Base-by-base conservation (phyloP, 1,140 invertebrate species). In the Lethrus apterus region DNA sequence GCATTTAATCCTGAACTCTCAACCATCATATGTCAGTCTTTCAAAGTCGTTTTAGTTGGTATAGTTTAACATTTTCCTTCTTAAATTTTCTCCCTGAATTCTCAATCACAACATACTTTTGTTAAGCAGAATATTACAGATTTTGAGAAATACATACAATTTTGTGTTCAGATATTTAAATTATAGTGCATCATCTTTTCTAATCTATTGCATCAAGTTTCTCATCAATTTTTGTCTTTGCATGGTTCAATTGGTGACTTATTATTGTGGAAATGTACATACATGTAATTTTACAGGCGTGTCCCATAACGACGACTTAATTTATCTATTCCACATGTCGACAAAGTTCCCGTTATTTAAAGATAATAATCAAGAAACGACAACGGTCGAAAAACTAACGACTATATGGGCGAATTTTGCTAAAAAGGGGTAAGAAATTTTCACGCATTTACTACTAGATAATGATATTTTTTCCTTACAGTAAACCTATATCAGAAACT, bases 301-400 rank as follows among this genome's bases (percentile, higher is more conserved):
- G 2, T 68, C 68, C 0, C 76, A 79, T 50, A 70, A 73, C 38
- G 77, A 79, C 51, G 77, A 79, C 56, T 54, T 78, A 4, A 66
- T 76, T 49, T 78, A 79, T 59, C 46, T 79, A 9, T 77, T 77
- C 58, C 66, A 66, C 19, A 3, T 23, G 35, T 65, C 64, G 2
- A 60, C 57, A 4, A 54, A 63, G 1, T 63, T 68, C 21, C 64
- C 67, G 20, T 60, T 65, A 58, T 69, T 72, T 20, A 67, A 65
- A 10, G 63, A 61, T 36, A 61, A 59, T 34, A 69, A 72, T 54
- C 59, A 65, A 3, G 71, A 73, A 31, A 62, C 62, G 19, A 54
- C 49, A 11, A 70, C 63, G 23, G 63, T 74, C 4, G 62, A 68
- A 23, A 58, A 61, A n/a, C 51, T 73, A 55, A 72, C 70, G 1